Percentiles rank a stretch among this genome's conserved stretches.
These are phyloP conservation scores for Entomobrya multifasciata DNA, from an alignment of 2,888 invertebrate species.

Conservation along the genomic window DNA sequence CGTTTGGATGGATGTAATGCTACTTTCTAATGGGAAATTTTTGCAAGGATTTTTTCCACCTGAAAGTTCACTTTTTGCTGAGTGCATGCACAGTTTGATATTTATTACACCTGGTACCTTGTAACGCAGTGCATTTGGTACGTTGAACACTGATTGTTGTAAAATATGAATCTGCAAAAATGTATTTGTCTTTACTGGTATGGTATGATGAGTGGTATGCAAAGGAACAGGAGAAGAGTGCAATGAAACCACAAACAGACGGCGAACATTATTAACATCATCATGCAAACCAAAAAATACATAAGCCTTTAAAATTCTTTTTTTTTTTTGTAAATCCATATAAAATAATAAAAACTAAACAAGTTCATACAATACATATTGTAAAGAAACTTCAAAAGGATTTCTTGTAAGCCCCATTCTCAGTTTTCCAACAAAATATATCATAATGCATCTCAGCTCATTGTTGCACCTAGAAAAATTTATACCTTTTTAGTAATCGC, in stretches of 20 bases:
- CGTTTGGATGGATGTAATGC: constrained; percentile 16
- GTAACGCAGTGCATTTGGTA: background rate
- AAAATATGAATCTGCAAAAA: background rate
- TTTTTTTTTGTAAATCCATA: constrained; percentile 38
- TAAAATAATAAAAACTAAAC: constrained; percentile 2
- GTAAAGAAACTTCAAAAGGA: too few species aligned
- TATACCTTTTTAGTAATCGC: constrained; percentile 2
- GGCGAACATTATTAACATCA: constrained; percentile 4
- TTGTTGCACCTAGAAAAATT: background rate
- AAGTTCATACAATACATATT: background rate
- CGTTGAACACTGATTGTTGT: background rate
- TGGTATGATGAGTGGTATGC: constrained; percentile 13
- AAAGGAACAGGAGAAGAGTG: constrained; percentile 47
- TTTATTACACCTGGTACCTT: constrained; percentile 8
- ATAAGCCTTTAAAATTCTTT: constrained; percentile 32
- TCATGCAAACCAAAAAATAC: constrained; percentile 51
- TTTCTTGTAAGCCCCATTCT: constrained; percentile 4
- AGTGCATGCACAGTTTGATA: background rate
- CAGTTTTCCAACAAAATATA: constrained; percentile 29
- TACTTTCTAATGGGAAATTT: constrained; percentile 62
- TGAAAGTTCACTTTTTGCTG: constrained; percentile 50
- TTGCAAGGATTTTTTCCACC: constrained; percentile 63
- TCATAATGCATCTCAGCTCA: background rate
- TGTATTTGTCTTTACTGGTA: constrained; percentile 38
- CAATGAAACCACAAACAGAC: constrained; percentile 66